These are phyloP conservation scores for Eptatretus burgeri DNA, from an alignment of 2,113 vertebrate species.

Conservation along the genomic window DNA sequence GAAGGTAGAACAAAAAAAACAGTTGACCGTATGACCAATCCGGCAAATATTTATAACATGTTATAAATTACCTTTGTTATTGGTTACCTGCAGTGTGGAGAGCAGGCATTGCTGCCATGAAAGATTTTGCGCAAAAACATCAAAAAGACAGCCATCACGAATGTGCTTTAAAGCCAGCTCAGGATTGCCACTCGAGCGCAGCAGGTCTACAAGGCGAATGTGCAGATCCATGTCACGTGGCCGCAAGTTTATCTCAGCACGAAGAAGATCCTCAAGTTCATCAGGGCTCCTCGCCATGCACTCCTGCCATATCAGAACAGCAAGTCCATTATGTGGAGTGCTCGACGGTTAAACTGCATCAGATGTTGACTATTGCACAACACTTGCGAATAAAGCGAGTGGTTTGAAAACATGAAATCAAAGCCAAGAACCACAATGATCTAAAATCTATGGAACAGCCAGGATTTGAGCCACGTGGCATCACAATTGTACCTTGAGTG, in stretches of 20 bases:
- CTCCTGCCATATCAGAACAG: not conserved
- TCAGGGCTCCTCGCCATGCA: not conserved
- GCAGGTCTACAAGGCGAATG: not conserved
- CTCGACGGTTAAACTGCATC: too few species aligned
- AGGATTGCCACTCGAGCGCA: not conserved
- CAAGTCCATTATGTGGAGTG: too few species aligned
- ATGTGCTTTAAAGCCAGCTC: not conserved
- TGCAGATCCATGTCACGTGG: not conserved
- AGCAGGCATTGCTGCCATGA: not conserved
- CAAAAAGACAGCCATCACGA: not conserved
- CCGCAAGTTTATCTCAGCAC: not conserved
- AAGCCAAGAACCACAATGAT: conserved; percentile 5
- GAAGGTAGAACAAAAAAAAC: too few species aligned
- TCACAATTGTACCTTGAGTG: conserved; percentile 33
- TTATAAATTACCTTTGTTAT: too few species aligned
- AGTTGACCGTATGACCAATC: too few species aligned
- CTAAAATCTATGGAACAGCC: not conserved
- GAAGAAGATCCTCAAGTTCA: conserved; percentile 4
- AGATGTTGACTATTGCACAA: too few species aligned
- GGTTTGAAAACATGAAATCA: too few species aligned
- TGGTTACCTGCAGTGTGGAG: not conserved
- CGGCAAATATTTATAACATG: too few species aligned
- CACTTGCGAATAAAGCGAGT: too few species aligned
- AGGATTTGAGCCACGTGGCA: too few species aligned
- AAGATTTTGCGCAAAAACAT: not conserved